Conservation (phyloP, 2,888 invertebrate species). For the Cremastinae sp. region DNA sequence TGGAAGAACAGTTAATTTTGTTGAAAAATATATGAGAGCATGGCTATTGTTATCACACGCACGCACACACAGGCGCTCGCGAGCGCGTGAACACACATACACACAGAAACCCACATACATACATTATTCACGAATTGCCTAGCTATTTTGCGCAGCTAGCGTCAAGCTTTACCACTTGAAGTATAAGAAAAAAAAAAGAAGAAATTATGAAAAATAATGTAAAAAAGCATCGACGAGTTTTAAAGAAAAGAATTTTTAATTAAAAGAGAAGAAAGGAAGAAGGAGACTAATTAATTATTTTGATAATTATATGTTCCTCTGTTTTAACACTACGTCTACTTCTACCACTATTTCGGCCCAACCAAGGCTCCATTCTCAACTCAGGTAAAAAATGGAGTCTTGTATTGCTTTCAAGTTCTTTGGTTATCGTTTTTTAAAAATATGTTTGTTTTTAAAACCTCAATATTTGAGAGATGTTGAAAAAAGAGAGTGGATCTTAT, state of each 20-base stretch:
- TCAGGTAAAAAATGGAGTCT: conserved; percentile 91
- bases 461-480: conserved; percentile 69
- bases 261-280: conserved; percentile 36
- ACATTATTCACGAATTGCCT: conserved; percentile 67
- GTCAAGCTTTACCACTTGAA: conserved; percentile 75
- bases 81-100: conserved; percentile 66
- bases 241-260: conserved; percentile 36
- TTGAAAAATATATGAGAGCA: conserved; percentile 10
- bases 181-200: conserved; percentile 51
- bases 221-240: conserved; percentile 48
- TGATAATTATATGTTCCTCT: conserved; percentile 76
- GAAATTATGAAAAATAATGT: conserved; percentile 29
- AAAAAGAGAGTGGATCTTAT: conserved; percentile 55
- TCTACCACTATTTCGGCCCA: conserved; percentile 84
- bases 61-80: conserved; percentile 67
- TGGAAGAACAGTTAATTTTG: conserved; percentile 9
- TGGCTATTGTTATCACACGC: no score
- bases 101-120: no score
- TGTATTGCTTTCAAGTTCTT: conserved; percentile 71
- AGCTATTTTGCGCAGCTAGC: conserved; percentile 71
- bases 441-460: no score
- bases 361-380: conserved; percentile 90
- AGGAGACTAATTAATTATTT: conserved; percentile 55
- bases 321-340: conserved; percentile 78
- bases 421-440: conserved; percentile 68